Evolutionary conservation across 2,888 invertebrate genomes (phyloP).

Genomic region (Limnephilus marmoratus): DNA sequence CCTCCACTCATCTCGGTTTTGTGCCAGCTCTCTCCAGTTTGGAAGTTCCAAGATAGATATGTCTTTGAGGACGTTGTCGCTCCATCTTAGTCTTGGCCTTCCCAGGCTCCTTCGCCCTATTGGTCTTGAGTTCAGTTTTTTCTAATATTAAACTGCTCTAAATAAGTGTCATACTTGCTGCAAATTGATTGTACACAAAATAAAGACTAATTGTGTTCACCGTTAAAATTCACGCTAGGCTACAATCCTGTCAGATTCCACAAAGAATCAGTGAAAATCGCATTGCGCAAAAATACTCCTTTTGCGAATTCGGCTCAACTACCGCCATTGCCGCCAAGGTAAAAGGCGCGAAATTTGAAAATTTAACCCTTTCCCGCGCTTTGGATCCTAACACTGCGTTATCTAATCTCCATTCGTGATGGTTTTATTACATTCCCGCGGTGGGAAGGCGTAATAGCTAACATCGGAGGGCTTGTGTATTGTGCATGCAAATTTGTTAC

Average conservation of each 20-base stretch:
- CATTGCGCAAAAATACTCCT: not conserved
- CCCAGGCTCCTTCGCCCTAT: too few relatives aligned
- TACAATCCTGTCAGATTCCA: not conserved
- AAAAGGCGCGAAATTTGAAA: constrained; percentile 35
- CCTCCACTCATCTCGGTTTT: too few relatives aligned
- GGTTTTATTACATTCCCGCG: constrained; percentile 33
- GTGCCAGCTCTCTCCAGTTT: too few relatives aligned
- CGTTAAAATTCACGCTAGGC: not conserved
- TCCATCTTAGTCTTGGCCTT: too few relatives aligned
- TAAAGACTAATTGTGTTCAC: too few relatives aligned
- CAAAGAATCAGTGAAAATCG: not conserved
- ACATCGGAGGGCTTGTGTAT: constrained; percentile 13
- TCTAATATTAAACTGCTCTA: too few relatives aligned
- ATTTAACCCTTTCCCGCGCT: constrained; percentile 34
- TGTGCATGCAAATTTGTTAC: constrained; percentile 3
- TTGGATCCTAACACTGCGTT: not conserved
- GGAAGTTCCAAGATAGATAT: too few relatives aligned
- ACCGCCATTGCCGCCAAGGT: not conserved
- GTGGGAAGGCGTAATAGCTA: constrained; percentile 6
- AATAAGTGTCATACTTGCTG: too few relatives aligned
- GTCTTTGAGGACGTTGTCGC: too few relatives aligned
- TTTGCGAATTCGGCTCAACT: not conserved
- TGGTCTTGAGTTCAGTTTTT: too few relatives aligned
- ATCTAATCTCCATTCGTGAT: constrained; percentile 36
- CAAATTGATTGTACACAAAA: too few relatives aligned